These are phyloP conservation scores for Leptinotarsa texana DNA, from an alignment of 1,140 invertebrate genomes.

Conservation along the genomic window DNA sequence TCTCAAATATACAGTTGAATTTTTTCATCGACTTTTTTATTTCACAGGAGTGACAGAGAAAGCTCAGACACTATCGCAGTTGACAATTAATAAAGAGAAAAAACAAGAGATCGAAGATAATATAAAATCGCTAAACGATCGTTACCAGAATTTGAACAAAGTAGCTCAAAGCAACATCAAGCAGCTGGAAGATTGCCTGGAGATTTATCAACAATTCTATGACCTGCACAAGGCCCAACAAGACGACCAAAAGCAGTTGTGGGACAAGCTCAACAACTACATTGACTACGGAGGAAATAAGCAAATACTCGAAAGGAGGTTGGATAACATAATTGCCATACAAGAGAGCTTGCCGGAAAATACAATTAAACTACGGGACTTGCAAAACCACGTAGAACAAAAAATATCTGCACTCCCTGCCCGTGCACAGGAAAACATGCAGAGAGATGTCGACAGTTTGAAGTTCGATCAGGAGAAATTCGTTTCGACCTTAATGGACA, in stretches of 20 bases:
- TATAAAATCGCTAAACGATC: constrained; percentile 69
- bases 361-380: constrained; percentile 69
- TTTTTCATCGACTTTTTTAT: neutral
- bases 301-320: constrained; percentile 69
- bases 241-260: constrained; percentile 85
- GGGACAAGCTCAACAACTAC: constrained; percentile 77
- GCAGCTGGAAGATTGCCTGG: constrained; percentile 74
- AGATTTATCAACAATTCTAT: constrained; percentile 80
- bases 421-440: constrained; percentile 78
- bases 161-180: constrained; percentile 66
- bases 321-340: constrained; percentile 76
- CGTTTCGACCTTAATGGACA: constrained; percentile 72
- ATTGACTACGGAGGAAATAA: constrained; percentile 85
- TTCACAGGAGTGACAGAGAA: constrained; percentile 74
- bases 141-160: constrained; percentile 73
- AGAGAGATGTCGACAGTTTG: constrained; percentile 75
- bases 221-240: constrained; percentile 83
- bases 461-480: constrained; percentile 83
- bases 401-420: constrained; percentile 70
- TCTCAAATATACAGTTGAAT: neutral
- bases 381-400: constrained; percentile 70
- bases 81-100: constrained; percentile 65
- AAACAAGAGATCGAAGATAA: constrained; percentile 67
- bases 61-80: constrained; percentile 69
- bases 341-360: constrained; percentile 77